Evolutionary conservation across 2,888 invertebrate species (phyloP).

Genomic region (Pyrgus malvae): DNA sequence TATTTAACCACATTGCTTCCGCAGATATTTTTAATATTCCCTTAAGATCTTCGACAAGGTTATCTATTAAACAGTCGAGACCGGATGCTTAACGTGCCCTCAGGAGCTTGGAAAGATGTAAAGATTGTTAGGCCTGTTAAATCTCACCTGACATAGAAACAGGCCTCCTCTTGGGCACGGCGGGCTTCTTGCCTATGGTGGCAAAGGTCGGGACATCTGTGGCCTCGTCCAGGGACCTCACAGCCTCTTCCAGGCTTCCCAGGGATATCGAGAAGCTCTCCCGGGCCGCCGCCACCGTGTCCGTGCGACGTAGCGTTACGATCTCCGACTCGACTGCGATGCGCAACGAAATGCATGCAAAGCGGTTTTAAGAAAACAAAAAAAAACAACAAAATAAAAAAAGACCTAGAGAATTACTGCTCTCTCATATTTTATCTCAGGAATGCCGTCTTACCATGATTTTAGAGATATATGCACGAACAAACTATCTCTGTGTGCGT

Average conservation of each 20-base stretch:
- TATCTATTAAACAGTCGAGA: too few relatives aligned
- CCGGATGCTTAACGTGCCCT: neutral
- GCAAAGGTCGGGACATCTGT: slow-evolving; percentile 67
- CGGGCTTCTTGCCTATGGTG: slow-evolving; percentile 74
- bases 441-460: too few relatives aligned
- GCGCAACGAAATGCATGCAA: slow-evolving; percentile 47
- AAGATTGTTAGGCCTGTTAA: neutral
- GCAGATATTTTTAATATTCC: too few relatives aligned
- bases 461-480: too few relatives aligned
- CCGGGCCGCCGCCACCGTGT: slow-evolving; percentile 69
- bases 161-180: slow-evolving; percentile 80
- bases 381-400: neutral
- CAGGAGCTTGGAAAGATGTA: too few relatives aligned
- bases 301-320: slow-evolving; percentile 77
- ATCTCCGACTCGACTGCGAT: slow-evolving; percentile 70
- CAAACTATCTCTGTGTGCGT: too few relatives aligned
- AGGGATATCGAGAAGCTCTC: slow-evolving; percentile 76
- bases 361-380: slow-evolving; percentile 40
- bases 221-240: slow-evolving; percentile 68
- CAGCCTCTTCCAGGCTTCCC: slow-evolving; percentile 73
- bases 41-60: too few relatives aligned
- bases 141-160: slow-evolving; percentile 83
- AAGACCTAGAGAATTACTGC: neutral
- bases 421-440: too few relatives aligned
- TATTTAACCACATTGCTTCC: too few relatives aligned